Percentiles rank a stretch among this genome's conserved stretches.
Conservation (phyloP, 1,140 invertebrate genomes). For the Drosophila bocki region DNA sequence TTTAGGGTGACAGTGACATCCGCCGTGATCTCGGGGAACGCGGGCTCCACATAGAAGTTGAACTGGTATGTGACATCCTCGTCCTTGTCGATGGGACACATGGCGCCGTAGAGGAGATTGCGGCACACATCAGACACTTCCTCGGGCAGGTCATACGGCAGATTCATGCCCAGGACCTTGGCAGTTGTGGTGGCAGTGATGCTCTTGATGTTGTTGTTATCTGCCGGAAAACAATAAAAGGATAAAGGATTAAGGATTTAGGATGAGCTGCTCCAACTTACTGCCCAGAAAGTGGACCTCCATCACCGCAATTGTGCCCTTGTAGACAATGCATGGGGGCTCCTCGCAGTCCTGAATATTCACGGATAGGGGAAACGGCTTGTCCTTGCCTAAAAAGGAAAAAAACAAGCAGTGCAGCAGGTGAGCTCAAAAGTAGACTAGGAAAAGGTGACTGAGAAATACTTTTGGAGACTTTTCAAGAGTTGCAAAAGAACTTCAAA, state of each 20-base stretch:
- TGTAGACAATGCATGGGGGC: conserved; percentile 71
- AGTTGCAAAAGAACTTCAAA: not conserved
- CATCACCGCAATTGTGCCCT: conserved; percentile 66
- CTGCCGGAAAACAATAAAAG: conserved; percentile 15
- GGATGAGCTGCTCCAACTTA: conserved; percentile 28
- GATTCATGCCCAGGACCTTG: conserved; percentile 62
- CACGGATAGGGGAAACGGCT: conserved; percentile 69
- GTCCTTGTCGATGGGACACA: conserved; percentile 71
- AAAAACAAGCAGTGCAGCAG: not conserved
- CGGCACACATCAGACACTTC: conserved; percentile 72
- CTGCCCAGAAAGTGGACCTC: conserved; percentile 74
- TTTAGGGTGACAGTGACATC: conserved; percentile 70
- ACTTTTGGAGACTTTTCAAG: conserved; percentile 5
- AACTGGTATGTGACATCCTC: conserved; percentile 78
- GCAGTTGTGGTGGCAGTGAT: conserved; percentile 64
- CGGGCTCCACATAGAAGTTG: conserved; percentile 68
- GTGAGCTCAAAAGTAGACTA: conserved; percentile 48
- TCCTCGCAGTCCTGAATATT: conserved; percentile 59
- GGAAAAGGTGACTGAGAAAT: not conserved
- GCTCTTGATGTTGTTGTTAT: conserved; percentile 55
- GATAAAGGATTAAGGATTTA: not conserved
- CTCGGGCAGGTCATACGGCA: conserved; percentile 69
- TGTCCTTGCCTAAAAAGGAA: conserved; percentile 55
- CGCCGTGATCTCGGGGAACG: conserved; percentile 70
- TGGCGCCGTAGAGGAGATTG: conserved; percentile 70